Conservation (phyloP, 2,113 vertebrate species). For the Epinephelus moara region DNA sequence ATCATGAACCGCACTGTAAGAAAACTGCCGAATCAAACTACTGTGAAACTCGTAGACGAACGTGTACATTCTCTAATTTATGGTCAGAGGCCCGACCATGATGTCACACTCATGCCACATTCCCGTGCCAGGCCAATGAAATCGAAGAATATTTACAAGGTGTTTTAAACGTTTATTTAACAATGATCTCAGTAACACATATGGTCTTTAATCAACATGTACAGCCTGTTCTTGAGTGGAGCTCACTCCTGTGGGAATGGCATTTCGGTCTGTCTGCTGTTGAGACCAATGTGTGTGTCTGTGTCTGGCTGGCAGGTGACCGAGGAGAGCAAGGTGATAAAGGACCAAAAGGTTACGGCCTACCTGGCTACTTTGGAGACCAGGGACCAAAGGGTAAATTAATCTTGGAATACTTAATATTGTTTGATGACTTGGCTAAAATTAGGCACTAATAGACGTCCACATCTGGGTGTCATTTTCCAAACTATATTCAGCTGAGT, state of each 20-base stretch:
- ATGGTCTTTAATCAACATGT: constrained; percentile 52
- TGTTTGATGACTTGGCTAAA: constrained; percentile 17
- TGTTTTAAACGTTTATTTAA: constrained; percentile 62
- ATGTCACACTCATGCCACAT: constrained; percentile 50
- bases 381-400: constrained; percentile 77
- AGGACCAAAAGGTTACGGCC: constrained; percentile 74
- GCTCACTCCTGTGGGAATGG: constrained; percentile 31
- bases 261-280: constrained; percentile 11
- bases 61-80: constrained; percentile 32
- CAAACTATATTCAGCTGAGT: constrained; percentile 22
- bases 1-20: not conserved
- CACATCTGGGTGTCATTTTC: constrained; percentile 30
- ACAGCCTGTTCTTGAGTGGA: constrained; percentile 8
- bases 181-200: constrained; percentile 61
- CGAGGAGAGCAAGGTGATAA: constrained; percentile 79
- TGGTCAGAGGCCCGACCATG: constrained; percentile 36
- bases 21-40: constrained; percentile 31
- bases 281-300: not conserved
- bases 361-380: constrained; percentile 77
- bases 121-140: constrained; percentile 49
- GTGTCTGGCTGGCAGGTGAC: constrained; percentile 75
- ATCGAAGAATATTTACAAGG: constrained; percentile 68
- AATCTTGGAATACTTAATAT: not conserved
- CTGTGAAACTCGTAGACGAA: constrained; percentile 3
- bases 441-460: not conserved